Base-by-base conservation (phyloP, 2,888 invertebrate genomes). In the Drosophila picticornis region DNA sequence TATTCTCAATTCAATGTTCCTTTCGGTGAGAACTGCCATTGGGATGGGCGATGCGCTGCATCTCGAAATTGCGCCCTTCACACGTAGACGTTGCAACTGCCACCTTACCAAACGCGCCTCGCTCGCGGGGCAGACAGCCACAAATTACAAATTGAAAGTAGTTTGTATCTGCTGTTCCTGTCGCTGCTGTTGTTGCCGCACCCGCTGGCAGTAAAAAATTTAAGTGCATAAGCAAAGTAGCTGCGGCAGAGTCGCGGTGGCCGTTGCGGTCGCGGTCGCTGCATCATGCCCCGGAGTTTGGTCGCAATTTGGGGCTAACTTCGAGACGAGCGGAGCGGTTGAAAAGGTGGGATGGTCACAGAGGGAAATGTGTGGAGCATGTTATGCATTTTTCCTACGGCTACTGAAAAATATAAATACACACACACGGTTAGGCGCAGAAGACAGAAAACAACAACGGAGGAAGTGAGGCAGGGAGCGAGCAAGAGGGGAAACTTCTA, bases 71-170 rank as follows among this genome's bases (percentile, higher is more conserved):
- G 55, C 65, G 65, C 73, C 77, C 78, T 79, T 84, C 71, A 82
- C 81, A 82, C 84, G 76, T 79, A 75, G 67, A 27, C 50, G 53
- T 29, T 43, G 52, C 11, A 9, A 43, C 53, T 27, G 29, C 53
- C 55, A 53, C 57, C 69, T 43, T 58, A 52, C 58, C 19, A 31
- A 31, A 31, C 29, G 10, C 25, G 29, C 65, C 22, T 29, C 36
- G 19, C 51, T 40, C 22, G 50, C 22, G 61, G 77, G 58, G 67
- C 57, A 10, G 71, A 38, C 66, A 75, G 77, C 84, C 83, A 90
- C 90, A 90, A 88, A 90, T 88, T 88, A 88, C 87, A 88, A 88
- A 90, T 88, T 88, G 90, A 88, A 90, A 90, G 87, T 83, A 88
- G 90, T 87, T 90, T 87, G 87, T 88, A 90, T 83, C 86, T 81